Base-by-base conservation (phyloP, 2,797 vertebrate species). In the Halcyon leucocephala region DNA sequence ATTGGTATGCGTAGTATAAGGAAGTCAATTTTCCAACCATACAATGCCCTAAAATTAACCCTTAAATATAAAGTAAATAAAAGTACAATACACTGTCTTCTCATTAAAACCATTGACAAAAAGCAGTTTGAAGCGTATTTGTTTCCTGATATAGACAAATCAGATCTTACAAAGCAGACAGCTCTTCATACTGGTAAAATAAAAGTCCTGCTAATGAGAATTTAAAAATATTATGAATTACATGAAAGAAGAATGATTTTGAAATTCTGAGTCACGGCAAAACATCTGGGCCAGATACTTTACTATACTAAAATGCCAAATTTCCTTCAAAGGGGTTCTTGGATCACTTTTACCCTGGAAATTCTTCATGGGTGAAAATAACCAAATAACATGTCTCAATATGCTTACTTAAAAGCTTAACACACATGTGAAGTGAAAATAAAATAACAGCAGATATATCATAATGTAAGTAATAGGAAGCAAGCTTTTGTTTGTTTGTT, bases 21-120 rank as follows among this genome's bases (percentile, higher is more conserved):
- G 18, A 73, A 57, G 6, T 39, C 49, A n/a, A 44, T 39, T 74
- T 64, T 70, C 33, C 46, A 52, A 85, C 69, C 6, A 29, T 7
- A 82, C 0, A 0, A 51, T 5, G 3, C 10, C 1, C 1, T 39
- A 31, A 70, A 89, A 82, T 77, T 70, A 21, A 76, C 4, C 9
- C 42, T 55, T 28, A 66, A 35, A 28, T 10, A 26, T 17, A 51
- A 16, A 8, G 4, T 15, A 6, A 92, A 65, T 16, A 28, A 5
- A 92, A 65, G 39, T 46, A 44, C 15, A 60, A 33, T 17, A 64
- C 12, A 33, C 22, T 65, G 52, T 61, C 44, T 74, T 51, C 22
- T 81, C 49, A 55, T 44, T 82, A 77, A 71, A 87, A 28, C 1
- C 18, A 71, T 2, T 0, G 1, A 82, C 31, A 73, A 87, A 84